Base-by-base conservation (phyloP, 2,888 invertebrate genomes). In the Branchinecta sandiegonensis region DNA sequence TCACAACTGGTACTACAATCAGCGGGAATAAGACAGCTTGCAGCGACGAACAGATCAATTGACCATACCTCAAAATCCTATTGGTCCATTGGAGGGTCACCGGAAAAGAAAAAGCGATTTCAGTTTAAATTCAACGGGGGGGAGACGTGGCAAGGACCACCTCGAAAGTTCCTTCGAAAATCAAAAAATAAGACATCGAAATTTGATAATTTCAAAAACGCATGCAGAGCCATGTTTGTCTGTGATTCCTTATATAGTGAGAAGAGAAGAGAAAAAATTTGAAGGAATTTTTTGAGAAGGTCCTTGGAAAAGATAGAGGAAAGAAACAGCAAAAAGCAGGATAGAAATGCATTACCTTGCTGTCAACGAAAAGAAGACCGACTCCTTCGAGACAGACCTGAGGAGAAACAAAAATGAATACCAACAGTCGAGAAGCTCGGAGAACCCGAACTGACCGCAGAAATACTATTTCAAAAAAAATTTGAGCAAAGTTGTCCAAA, bases 311-410 rank as follows among this genome's bases (percentile, higher is more conserved):
- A 37, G 37, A 37, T 37, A 56, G 56, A 56, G 56, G 17, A 56
- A 17, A 56, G 17, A 56, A 17, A 56, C 56, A 56, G 1, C n/a
- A 56, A 67, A 69, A 56, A 64, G 46, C 67, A 46, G 66, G 67
- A 47, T 10, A 47, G 6, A 8, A 64, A n/a, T 67, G 47, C 76
- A 81, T 79, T 87, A 97, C 97, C 94, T 99, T 97, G 87, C 95
- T 95, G 81, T 95, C 94, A 75, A 94, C 95, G 83, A 99, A 96
- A 76, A 97, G 89, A 74, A 99, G 87, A 75, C 95, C 95, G 76
- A 99, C 95, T 77, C 99, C 99, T 81, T 99, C 97, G 86, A 99
- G 94, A 85, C 97, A 96, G 78, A 97, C 96, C 56, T 56, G 56
- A 10, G 37, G 37, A 37, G 37, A 37, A 37, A 37, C 0, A 37